phyloP scores from a whole-genome alignment of 2,888 invertebrate species.

The Syrphus vitripennis region DNA sequence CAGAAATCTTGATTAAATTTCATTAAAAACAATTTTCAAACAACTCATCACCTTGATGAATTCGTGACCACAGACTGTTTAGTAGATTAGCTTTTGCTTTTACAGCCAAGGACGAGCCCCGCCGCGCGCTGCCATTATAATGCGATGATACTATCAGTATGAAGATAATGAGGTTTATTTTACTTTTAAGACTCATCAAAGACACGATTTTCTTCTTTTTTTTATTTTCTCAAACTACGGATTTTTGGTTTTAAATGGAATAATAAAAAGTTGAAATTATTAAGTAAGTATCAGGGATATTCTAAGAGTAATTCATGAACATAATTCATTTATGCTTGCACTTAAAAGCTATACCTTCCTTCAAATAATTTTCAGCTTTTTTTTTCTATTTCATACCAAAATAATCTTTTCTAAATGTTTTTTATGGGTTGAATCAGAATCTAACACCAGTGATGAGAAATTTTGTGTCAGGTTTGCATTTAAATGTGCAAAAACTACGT shows the following conservation, averaged over 20 bases:
- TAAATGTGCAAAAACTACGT: too few species aligned
- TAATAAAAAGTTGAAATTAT: neutral
- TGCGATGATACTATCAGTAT: slow-evolving; percentile 8
- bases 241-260: neutral
- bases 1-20: neutral
- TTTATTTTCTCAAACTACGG: neutral
- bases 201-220: neutral
- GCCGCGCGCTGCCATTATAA: slow-evolving; percentile 20
- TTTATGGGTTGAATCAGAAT: too few species aligned
- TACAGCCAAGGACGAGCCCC: neutral
- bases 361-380: too few species aligned
- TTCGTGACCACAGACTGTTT: slow-evolving; percentile 73
- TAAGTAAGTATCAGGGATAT: too few species aligned
- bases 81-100: slow-evolving; percentile 60
- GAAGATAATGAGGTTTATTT: slow-evolving; percentile 8
- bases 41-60: slow-evolving; percentile 70
- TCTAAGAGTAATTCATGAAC: too few species aligned
- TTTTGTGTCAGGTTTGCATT: too few species aligned
- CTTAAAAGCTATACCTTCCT: too few species aligned
- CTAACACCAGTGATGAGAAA: too few species aligned
- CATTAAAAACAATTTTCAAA: slow-evolving; percentile 9
- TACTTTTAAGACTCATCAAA: neutral
- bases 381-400: too few species aligned
- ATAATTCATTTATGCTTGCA: too few species aligned
- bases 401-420: too few species aligned